phyloP scores from a whole-genome alignment of 2,888 invertebrate genomes.

The Gastracanthus pulcherrimus region DNA sequence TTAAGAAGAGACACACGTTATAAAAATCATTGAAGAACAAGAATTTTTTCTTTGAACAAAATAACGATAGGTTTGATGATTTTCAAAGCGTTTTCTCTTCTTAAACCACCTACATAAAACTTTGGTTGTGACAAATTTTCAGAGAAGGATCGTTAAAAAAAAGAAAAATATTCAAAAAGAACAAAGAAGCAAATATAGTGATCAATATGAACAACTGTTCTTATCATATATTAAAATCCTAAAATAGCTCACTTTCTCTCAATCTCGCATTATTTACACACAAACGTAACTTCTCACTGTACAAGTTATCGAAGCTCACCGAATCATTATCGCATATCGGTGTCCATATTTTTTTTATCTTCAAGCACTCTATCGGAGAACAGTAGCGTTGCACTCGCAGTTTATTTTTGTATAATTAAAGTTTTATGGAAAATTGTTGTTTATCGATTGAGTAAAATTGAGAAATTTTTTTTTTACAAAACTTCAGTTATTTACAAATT shows the following conservation, averaged over 20 bases:
- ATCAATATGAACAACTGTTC: slow-evolving; percentile 41
- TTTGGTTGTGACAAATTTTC: slow-evolving; percentile 50
- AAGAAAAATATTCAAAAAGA: slow-evolving; percentile 7
- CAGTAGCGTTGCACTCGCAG: slow-evolving; percentile 24
- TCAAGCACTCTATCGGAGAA: slow-evolving; percentile 19
- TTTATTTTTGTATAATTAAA: slow-evolving; percentile 10
- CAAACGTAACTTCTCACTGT: slow-evolving; percentile 34
- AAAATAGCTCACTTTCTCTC: slow-evolving; percentile 34
- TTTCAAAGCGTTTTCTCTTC: neutral
- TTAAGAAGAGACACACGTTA: neutral
- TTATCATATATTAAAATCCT: slow-evolving; percentile 43
- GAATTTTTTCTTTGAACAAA: neutral
- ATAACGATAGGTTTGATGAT: slow-evolving; percentile 26
- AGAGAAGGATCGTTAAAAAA: slow-evolving; percentile 19
- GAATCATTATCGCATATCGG: slow-evolving; percentile 25
- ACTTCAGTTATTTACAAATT: too few species aligned
- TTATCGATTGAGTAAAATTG: slow-evolving; percentile 30
- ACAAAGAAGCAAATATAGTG: slow-evolving; percentile 50
- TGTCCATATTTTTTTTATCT: slow-evolving; percentile 19
- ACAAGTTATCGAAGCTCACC: slow-evolving; percentile 48
- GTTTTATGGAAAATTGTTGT: neutral
- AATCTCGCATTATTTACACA: slow-evolving; percentile 41
- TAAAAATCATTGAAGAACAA: slow-evolving; percentile 32
- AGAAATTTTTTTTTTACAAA: too few species aligned
- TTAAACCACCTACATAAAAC: slow-evolving; percentile 36